phyloP scores from a whole-genome alignment of 2,113 vertebrate genomes.

The Poeciliopsis turrubarensis region DNA sequence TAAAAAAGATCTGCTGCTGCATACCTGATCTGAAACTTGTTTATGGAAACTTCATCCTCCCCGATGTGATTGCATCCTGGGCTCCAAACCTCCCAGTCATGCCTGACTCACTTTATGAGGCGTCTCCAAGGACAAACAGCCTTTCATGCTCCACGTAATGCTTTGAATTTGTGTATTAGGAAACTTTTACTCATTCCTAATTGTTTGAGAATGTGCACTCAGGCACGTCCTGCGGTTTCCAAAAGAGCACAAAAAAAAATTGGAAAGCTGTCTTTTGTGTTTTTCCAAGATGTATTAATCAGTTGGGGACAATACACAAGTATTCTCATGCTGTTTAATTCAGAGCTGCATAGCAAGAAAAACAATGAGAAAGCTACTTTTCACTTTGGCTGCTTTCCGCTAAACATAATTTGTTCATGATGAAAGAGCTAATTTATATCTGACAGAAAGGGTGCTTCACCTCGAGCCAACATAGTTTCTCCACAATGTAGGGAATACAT shows the following conservation, averaged over 20 bases:
- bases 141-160: constrained; percentile 40
- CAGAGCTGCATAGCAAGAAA: neutral
- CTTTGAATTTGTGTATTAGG: constrained; percentile 39
- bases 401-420: neutral
- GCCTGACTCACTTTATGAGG: constrained; percentile 66
- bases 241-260: neutral
- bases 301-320: neutral
- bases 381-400: neutral
- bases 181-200: constrained; percentile 54
- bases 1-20: constrained; percentile 28
- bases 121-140: constrained; percentile 40
- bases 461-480: neutral
- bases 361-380: neutral
- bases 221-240: constrained; percentile 4
- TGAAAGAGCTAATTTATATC: neutral
- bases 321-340: neutral
- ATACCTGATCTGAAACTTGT: constrained; percentile 46
- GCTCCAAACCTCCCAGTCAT: constrained; percentile 50
- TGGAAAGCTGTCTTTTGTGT: constrained; percentile 6
- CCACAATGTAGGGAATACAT: neutral
- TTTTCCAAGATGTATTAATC: constrained; percentile 8
- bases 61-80: constrained; percentile 51
- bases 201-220: constrained; percentile 54
- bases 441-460: neutral
- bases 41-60: constrained; percentile 57